Base-by-base conservation (phyloP, 1,140 invertebrate species). In the Brachionus koreanus region DNA sequence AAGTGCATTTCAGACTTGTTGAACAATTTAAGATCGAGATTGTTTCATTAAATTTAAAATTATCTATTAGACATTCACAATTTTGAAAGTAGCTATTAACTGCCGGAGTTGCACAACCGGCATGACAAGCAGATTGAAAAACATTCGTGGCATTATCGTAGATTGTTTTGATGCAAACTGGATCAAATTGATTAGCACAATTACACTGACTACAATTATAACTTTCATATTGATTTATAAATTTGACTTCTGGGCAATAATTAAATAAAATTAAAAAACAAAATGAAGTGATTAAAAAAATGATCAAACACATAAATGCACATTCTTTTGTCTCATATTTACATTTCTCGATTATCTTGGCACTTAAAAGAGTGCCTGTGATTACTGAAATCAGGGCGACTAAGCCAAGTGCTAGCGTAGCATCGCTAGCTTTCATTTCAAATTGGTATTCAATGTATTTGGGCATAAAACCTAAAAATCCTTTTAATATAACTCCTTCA, bases 391-490 rank as follows among this genome's bases (percentile, higher is more conserved):
- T 25, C 37, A 75, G 33, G 1, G 72, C 72, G 2, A 75, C 43
- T 33, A 46, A 7, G n/a, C 72, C 72, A 13, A 49, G 23, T 9
- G 23, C 42, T 25, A 75, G 29, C 7, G 72, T 75, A 5, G 72
- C 42, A 33, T 46, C 37, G 13, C 42, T 49, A 13, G 72, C 25
- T n/a, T 49, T 29, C 43, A 75, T 49, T 52, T 75, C 42, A 35
- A 49, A 49, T 75, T 75, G 72, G n/a, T 49, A 75, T 25, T 75
- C 72, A 13, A 75, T 49, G 37, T 75, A 75, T 33, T 75, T 75
- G 10, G 72, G 13, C 42, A 75, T 75, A 33, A 49, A 75, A 33
- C 42, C 42, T 33, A 75, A 6, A 75, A 75, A 75, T 29, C 72
- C 72, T 75, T 75, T 75, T 3, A 49, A 19, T 13, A 72, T 72